A percentile compares a stretch with the other conserved stretches of the same genome.
These are phyloP conservation scores for Hiodon tergisus DNA, from an alignment of 2,113 vertebrate species.

Conservation along the genomic window DNA sequence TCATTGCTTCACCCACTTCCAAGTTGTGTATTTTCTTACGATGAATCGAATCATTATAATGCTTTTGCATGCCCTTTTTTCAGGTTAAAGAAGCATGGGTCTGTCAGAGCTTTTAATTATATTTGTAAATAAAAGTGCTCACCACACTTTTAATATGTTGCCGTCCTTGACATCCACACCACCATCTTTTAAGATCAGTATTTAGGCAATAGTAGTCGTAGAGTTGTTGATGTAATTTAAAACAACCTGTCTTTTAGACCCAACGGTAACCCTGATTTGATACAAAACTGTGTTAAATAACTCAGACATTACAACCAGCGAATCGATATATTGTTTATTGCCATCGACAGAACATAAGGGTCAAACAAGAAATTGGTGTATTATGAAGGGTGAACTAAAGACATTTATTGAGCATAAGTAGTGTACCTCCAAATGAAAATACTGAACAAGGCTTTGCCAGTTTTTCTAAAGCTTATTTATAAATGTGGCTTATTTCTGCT, in stretches of 20 bases:
- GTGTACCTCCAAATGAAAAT: not conserved
- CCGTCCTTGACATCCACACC: not conserved
- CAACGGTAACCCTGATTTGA: too few species aligned
- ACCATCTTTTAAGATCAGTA: too few species aligned
- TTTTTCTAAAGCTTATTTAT: not conserved
- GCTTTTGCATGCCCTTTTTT: constrained; percentile 99
- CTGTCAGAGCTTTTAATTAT: constrained; percentile 99
- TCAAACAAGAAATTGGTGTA: too few species aligned
- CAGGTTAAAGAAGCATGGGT: constrained; percentile 81
- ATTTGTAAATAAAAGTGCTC: constrained; percentile 99
- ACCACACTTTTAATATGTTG: constrained; percentile 62
- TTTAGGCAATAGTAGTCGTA: too few species aligned
- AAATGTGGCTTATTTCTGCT: not conserved
- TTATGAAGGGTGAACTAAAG: too few species aligned
- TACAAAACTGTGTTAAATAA: too few species aligned
- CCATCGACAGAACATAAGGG: too few species aligned
- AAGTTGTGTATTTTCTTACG: constrained; percentile 94
- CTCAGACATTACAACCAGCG: too few species aligned
- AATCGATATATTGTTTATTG: too few species aligned
- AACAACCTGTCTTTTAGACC: too few species aligned
- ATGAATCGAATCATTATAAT: constrained; percentile 74
- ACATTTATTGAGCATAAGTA: not conserved
- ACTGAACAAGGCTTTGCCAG: not conserved
- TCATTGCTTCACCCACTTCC: constrained; percentile 80
- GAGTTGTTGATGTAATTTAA: too few species aligned